Percentiles rank a stretch among this genome's conserved stretches.
Evolutionary conservation across 2,797 vertebrate genomes (phyloP).

Genomic region (Poecilia picta): DNA sequence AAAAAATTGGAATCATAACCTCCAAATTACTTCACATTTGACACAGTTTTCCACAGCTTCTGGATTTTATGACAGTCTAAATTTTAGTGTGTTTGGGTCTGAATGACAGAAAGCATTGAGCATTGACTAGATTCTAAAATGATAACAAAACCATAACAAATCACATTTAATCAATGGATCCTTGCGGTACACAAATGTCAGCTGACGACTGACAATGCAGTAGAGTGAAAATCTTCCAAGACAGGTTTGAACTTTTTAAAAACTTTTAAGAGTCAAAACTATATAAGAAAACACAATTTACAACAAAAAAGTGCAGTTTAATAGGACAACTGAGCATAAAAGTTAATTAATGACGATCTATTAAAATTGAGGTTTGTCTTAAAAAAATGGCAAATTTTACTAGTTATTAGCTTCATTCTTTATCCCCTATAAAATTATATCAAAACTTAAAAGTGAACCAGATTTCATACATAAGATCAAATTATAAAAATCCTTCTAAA

Average conservation of each 20-base stretch:
- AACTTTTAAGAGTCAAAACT: background rate
- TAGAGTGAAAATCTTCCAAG: no score
- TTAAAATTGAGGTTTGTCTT: background rate
- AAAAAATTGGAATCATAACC: no score
- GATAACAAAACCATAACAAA: no score
- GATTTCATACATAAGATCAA: background rate
- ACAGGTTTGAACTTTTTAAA: background rate
- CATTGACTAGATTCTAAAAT: no score
- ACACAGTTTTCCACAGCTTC: no score
- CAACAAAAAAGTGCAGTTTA: background rate
- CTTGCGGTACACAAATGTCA: no score
- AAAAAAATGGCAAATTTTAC: background rate
- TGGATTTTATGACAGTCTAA: no score
- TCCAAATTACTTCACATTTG: no score
- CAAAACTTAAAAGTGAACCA: background rate
- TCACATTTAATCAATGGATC: no score
- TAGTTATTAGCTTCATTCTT: background rate
- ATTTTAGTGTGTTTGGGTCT: background rate
- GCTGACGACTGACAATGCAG: no score
- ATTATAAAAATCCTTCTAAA: background rate
- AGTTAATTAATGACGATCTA: background rate
- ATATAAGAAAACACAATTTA: background rate
- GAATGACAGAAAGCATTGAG: no score
- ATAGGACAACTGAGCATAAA: background rate
- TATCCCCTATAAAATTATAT: background rate